Percentiles rank a stretch among this genome's conserved stretches.
phyloP scores from a whole-genome alignment of 1,140 invertebrate species.

The Aporrectodea caliginosa region DNA sequence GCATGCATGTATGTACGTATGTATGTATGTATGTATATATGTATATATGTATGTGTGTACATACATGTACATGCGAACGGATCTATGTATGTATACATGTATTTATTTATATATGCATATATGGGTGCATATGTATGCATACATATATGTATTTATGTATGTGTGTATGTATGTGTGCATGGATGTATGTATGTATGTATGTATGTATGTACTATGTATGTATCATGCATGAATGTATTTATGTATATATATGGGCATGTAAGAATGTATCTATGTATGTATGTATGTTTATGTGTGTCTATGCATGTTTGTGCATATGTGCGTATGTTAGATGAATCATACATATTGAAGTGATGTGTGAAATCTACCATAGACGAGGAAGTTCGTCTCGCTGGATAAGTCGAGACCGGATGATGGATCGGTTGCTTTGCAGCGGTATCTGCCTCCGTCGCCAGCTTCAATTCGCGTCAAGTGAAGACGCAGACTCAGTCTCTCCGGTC shows the following conservation, averaged over 20 bases:
- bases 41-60: too few species aligned
- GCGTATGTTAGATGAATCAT: neutral
- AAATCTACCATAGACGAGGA: neutral
- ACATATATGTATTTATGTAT: neutral
- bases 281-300: neutral
- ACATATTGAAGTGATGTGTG: too few species aligned
- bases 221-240: neutral
- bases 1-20: too few species aligned
- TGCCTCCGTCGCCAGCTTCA: neutral
- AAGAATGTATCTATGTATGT: neutral
- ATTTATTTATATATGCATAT: too few species aligned
- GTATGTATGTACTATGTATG: neutral
- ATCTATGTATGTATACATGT: too few species aligned
- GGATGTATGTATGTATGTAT: neutral
- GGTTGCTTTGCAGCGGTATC: neutral
- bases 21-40: too few species aligned
- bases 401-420: neutral
- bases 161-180: neutral
- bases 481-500: neutral
- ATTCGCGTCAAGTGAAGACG: neutral
- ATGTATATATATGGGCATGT: neutral
- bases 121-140: neutral
- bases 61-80: too few species aligned
- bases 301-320: neutral
- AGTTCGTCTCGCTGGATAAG: neutral